These are phyloP conservation scores for Stigmatopora argus DNA, from an alignment of 2,113 vertebrate species.

Conservation along the genomic window DNA sequence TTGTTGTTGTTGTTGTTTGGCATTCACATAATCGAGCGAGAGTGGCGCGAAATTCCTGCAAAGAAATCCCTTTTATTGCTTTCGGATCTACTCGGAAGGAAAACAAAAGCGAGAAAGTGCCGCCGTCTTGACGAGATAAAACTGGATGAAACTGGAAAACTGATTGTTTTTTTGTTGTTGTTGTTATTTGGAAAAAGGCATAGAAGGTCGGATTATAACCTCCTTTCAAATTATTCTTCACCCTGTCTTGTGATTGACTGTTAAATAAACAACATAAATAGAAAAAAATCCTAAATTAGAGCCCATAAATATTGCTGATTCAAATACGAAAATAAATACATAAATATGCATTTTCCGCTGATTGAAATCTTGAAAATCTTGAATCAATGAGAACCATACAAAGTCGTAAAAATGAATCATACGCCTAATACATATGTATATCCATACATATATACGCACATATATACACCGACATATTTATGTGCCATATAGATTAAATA, in stretches of 20 bases:
- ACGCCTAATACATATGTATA: neutral
- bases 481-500: slow-evolving; percentile 27
- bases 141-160: slow-evolving; percentile 43
- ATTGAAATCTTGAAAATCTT: slow-evolving; percentile 51
- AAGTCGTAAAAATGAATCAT: slow-evolving; percentile 49
- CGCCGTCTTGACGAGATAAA: slow-evolving; percentile 53
- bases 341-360: slow-evolving; percentile 63
- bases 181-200: slow-evolving; percentile 62
- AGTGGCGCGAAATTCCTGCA: slow-evolving; percentile 80
- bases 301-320: slow-evolving; percentile 71
- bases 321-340: slow-evolving; percentile 77
- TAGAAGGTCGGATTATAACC: slow-evolving; percentile 63
- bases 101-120: slow-evolving; percentile 34
- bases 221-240: slow-evolving; percentile 58
- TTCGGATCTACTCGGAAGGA: slow-evolving; percentile 83
- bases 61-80: slow-evolving; percentile 90
- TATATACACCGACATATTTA: neutral
- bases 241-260: slow-evolving; percentile 63
- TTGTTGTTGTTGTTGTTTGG: slow-evolving; percentile 77
- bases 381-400: slow-evolving; percentile 53
- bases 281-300: slow-evolving; percentile 63
- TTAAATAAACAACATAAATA: slow-evolving; percentile 70
- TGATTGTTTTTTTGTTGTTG: slow-evolving; percentile 36
- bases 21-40: slow-evolving; percentile 90
- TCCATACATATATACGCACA: neutral